These are phyloP conservation scores for Amazona vittata DNA, from an alignment of 2,113 vertebrate genomes.

Conservation along the genomic window DNA sequence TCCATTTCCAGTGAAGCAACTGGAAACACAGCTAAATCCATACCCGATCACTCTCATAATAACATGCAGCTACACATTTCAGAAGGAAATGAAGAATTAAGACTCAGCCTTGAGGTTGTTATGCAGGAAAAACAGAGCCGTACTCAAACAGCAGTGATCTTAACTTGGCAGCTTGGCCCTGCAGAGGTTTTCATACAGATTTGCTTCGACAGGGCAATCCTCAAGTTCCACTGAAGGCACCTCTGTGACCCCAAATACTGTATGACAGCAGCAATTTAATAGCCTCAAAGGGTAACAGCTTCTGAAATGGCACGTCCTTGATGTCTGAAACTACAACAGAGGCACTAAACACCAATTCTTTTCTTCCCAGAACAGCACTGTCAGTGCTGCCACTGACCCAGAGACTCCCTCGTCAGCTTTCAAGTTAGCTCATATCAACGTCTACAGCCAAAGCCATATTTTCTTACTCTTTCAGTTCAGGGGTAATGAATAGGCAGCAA, in stretches of 20 bases:
- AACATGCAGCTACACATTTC: neutral
- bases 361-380: neutral
- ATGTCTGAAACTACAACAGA: neutral
- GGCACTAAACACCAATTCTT: neutral
- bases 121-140: neutral
- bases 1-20: neutral
- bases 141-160: neutral
- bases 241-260: neutral
- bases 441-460: neutral
- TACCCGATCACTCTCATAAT: neutral
- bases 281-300: neutral
- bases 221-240: neutral
- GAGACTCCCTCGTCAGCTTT: neutral
- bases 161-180: neutral
- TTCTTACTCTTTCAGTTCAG: neutral
- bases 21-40: neutral
- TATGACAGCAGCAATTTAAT: neutral
- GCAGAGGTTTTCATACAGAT: neutral
- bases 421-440: neutral
- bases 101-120: neutral
- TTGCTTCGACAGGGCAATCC: neutral
- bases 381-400: neutral
- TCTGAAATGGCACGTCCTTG: neutral
- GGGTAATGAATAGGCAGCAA: neutral
- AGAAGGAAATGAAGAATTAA: slow-evolving; percentile 20